These are phyloP conservation scores for Lottia gigantea DNA, from an alignment of 2,888 invertebrate species.

Conservation along the genomic window DNA sequence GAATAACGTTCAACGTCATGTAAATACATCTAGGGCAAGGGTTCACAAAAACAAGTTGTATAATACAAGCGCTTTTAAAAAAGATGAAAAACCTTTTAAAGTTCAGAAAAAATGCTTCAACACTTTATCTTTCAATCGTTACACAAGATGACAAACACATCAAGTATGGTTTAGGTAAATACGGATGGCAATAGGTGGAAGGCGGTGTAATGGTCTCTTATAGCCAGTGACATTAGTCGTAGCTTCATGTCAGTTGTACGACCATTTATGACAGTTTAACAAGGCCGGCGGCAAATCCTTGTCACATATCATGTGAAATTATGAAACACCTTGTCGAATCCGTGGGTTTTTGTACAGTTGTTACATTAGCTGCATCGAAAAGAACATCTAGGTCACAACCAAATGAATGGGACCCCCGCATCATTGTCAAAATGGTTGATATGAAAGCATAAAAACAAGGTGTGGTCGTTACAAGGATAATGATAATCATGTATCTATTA, in stretches of 20 bases:
- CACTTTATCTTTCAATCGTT: constrained; percentile 9
- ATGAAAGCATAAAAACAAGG: too few species aligned
- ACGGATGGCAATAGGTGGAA: constrained; percentile 7
- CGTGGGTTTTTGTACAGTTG: too few species aligned
- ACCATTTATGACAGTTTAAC: neutral
- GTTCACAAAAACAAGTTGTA: too few species aligned
- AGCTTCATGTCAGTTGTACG: neutral
- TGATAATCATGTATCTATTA: too few species aligned
- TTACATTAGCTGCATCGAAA: too few species aligned
- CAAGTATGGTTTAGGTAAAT: constrained; percentile 5
- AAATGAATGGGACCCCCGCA: too few species aligned
- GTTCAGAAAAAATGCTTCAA: constrained; percentile 8
- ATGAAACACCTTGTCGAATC: neutral
- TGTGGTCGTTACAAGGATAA: too few species aligned
- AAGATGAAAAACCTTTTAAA: neutral
- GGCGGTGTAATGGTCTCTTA: neutral
- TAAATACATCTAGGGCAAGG: too few species aligned
- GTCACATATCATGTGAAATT: neutral
- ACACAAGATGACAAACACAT: constrained; percentile 1
- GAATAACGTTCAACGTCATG: too few species aligned
- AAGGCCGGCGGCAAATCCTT: constrained; percentile 1
- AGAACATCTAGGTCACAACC: too few species aligned
- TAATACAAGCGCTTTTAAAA: too few species aligned
- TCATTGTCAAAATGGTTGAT: too few species aligned
- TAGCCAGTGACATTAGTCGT: constrained; percentile 1